Conservation (phyloP, 2,888 invertebrate genomes). For the Theodoxus fluviatilis region DNA sequence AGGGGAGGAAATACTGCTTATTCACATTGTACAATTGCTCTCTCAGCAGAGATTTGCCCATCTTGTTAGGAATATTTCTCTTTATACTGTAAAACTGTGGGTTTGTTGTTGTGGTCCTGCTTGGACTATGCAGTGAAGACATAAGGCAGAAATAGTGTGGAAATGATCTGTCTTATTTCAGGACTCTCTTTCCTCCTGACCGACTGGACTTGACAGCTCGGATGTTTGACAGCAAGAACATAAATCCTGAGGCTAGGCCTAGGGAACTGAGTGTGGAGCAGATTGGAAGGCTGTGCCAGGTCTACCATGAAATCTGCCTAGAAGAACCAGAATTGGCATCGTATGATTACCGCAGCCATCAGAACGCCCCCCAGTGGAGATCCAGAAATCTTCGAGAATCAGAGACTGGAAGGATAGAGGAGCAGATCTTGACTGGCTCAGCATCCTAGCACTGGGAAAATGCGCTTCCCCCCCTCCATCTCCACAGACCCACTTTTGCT, state of each 20-base stretch:
- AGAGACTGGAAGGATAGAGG: too few relatives aligned
- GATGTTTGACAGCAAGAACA: slow-evolving; percentile 77
- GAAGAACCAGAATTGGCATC: slow-evolving; percentile 59
- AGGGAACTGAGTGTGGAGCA: slow-evolving; percentile 81
- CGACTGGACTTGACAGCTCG: slow-evolving; percentile 74
- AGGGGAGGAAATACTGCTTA: background rate
- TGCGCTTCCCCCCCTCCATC: too few relatives aligned
- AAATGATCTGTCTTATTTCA: slow-evolving; percentile 40
- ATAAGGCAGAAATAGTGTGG: too few relatives aligned
- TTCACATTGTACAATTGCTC: background rate
- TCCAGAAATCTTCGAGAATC: too few relatives aligned
- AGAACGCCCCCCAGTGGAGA: too few relatives aligned
- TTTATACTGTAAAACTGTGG: background rate
- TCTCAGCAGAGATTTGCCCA: background rate
- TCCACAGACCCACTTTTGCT: too few relatives aligned
- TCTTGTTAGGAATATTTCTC: background rate
- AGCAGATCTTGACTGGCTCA: too few relatives aligned
- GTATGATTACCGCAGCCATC: slow-evolving; percentile 75
- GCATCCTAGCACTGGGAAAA: too few relatives aligned
- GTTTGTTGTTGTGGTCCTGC: background rate
- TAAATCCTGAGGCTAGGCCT: slow-evolving; percentile 76
- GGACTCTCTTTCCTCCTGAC: slow-evolving; percentile 79
- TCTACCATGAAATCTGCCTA: slow-evolving; percentile 77
- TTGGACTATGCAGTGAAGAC: too few relatives aligned
- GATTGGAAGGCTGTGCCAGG: slow-evolving; percentile 78